Evolutionary conservation across 2,888 invertebrate genomes (phyloP), one percentile per base, ranked within the genome.

Genomic region (Allacma fusca): DNA sequence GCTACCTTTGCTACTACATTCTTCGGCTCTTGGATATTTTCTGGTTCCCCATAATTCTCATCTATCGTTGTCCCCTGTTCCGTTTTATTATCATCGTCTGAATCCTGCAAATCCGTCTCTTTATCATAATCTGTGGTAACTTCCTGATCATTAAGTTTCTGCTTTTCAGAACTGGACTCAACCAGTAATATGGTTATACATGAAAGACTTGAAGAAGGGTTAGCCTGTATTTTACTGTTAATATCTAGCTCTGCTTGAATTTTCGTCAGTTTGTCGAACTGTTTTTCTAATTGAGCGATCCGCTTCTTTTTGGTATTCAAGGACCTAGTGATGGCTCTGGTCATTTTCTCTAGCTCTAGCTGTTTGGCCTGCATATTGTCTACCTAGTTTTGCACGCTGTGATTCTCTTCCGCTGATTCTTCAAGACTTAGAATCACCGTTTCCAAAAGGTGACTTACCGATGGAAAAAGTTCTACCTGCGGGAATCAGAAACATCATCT

Each of bases 391-490:
- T 43, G 43, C 9, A 69, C 24, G 1, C 13, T 5, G 0, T 16
- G 43, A 43, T 69, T 69, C 24, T 69, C 43, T 23, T 69, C 69
- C 13, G 43, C 69, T 12, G 69, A 43, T 43, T 69, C 69, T 43
- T 43, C 43, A 24, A 69, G n/a, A n/a, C n/a, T n/a, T n/a, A n/a
- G n/a, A n/a, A n/a, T n/a, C n/a, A n/a, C n/a, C n/a, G n/a, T n/a
- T 21, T 69, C 69, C 0, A 69, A 9, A n/a, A 69, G 29, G n/a
- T 23, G 40, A 1, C 69, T 43, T 13, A 43, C 43, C 9, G 69
- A 69, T 12, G 43, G 69, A 5, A 69, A 9, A 43, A 69, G 40
- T 43, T 69, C 69, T 1, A 69, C 40, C 68, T 68, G 68, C 64
- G 24, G 64, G 24, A 64, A 7, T 13, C n/a, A 23, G 24, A 64